These are phyloP conservation scores for Apus apus DNA, from an alignment of 2,113 vertebrate species.

Conservation along the genomic window DNA sequence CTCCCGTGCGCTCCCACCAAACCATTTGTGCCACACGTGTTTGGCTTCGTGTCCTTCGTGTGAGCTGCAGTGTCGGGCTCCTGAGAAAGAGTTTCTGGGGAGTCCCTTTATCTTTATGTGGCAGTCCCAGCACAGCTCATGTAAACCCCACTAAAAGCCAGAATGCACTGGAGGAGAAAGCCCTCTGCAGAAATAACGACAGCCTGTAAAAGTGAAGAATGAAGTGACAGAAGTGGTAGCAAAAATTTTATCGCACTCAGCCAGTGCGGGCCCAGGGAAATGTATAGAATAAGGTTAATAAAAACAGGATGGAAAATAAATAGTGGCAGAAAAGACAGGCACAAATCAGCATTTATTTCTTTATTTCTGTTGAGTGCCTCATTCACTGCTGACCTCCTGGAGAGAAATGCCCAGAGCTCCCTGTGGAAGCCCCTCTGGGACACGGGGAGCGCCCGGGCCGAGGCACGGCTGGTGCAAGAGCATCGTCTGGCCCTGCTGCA, in stretches of 20 bases:
- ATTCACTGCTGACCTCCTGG: neutral
- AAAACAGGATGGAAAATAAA: neutral
- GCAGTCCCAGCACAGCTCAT: neutral
- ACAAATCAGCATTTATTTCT: neutral
- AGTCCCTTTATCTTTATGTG: accelerated
- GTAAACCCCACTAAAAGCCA: neutral
- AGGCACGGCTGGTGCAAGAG: neutral
- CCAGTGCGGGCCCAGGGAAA: neutral
- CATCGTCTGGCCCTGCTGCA: accelerated
- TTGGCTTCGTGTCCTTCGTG: accelerated
- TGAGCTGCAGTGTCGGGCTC: accelerated
- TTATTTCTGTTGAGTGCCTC: neutral
- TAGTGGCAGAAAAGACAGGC: neutral
- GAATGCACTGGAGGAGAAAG: neutral
- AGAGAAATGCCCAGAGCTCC: neutral
- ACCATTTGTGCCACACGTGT: accelerated
- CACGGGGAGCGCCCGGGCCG: neutral
- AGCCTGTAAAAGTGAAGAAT: neutral
- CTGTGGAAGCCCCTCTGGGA: accelerated
- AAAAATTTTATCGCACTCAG: neutral
- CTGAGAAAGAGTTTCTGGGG: neutral
- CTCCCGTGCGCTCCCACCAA: accelerated
- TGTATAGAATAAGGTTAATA: neutral
- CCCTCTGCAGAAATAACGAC: neutral
- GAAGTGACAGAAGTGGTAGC: neutral